Percentiles rank a stretch among this genome's conserved stretches.
Conservation (phyloP, 2,113 vertebrate genomes). For the Dipodomys ordii region DNA sequence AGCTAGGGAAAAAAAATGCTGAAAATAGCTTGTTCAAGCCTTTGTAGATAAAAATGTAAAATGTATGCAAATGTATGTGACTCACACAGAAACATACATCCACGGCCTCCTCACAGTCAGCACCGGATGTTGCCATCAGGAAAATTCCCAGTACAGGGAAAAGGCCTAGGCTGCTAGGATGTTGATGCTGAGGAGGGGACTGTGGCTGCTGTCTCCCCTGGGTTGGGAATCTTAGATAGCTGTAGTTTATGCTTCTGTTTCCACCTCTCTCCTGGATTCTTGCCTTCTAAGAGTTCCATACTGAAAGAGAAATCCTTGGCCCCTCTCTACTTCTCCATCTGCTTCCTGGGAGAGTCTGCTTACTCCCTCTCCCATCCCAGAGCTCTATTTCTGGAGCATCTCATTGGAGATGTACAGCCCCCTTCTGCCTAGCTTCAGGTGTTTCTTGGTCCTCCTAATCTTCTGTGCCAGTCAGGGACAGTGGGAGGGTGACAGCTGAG, state of each 20-base stretch:
- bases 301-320: constrained; percentile 27
- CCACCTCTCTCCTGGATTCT: constrained; percentile 2
- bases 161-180: background rate
- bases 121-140: constrained; percentile 30
- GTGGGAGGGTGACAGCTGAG: constrained; percentile 76
- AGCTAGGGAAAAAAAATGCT: constrained; percentile 51
- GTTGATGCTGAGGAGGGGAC: background rate
- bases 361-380: constrained; percentile 47
- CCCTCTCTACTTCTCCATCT: constrained; percentile 15
- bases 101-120: constrained; percentile 15
- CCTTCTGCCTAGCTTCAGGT: constrained; percentile 57
- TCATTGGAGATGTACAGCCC: constrained; percentile 67
- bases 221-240: background rate
- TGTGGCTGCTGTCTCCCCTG: background rate
- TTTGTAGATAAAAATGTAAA: constrained; percentile 83
- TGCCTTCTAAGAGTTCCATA: constrained; percentile 32
- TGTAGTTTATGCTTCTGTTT: background rate
- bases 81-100: constrained; percentile 70
- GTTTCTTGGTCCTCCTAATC: constrained; percentile 31
- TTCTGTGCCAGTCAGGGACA: constrained; percentile 41
- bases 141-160: background rate
- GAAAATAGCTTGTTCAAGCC: constrained; percentile 76
- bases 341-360: constrained; percentile 36
- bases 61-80: constrained; percentile 83
- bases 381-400: constrained; percentile 76